Base-by-base conservation (phyloP, 2,113 vertebrate genomes). In the Saccopteryx bilineata region DNA sequence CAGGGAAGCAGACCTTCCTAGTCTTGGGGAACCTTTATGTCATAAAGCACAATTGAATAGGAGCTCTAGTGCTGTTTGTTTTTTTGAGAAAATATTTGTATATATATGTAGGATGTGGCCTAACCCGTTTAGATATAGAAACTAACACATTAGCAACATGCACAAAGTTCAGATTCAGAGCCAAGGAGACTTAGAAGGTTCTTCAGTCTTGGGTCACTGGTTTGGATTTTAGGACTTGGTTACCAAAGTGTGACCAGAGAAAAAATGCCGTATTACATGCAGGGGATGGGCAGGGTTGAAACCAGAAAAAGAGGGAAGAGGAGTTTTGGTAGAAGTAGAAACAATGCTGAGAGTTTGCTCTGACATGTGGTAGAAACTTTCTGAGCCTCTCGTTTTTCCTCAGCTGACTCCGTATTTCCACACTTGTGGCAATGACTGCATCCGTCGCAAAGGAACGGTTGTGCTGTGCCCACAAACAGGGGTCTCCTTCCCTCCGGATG, bases 371-470 rank as follows among this genome's bases (percentile, higher is more conserved):
- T 24, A 6, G 50, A 15, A 85, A 46, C 82, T 56, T 80, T 69
- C 66, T 80, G 31, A 87, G 71, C 58, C 18, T 84, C 14, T 85
- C 12, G 0, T 63, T 50, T 93, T 56, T 7, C 68, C 80, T 87
- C 58, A 96, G 96, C 4, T 98, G 96, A 95, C 26, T 86, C 97
- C 96, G 0, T 96, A 87, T 89, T 97, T 98, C 92, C 50, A 2
- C 2, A 87, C 85, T 11, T 98, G 97, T 91, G 26, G 24, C 14
- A 82, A 58, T 3, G 97, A 97, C 87, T 98, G 97, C 80, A 96
- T 72, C 61, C 96, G 97, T 48, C 96, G 39, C 39, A 81, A 39
- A 90, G 93, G 83, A 76, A 93, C 39, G 1, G 91, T 96, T 28
- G n/a, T 7, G 80, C 78, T 71, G 7, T 97, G 96, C 10, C 91